phyloP scores from a whole-genome alignment of 2,888 invertebrate genomes.

The Helleia helle region DNA sequence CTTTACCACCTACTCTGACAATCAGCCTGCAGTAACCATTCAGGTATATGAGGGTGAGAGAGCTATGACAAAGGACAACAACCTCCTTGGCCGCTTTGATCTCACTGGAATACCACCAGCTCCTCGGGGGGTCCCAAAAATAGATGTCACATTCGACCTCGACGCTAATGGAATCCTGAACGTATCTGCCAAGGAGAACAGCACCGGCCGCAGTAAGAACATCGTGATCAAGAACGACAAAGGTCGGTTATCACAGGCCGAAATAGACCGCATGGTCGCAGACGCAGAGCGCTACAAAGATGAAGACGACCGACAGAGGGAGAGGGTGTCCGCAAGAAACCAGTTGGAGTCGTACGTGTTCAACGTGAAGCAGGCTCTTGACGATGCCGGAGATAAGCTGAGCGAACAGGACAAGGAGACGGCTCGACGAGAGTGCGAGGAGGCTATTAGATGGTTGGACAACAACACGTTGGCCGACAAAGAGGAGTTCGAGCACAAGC shows the following conservation, averaged over 20 bases:
- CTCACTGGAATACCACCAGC: conserved; percentile 81
- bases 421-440: conserved; percentile 66
- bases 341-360: conserved; percentile 81
- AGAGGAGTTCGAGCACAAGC: conserved; percentile 76
- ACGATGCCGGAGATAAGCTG: conserved; percentile 76
- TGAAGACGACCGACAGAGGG: conserved; percentile 80
- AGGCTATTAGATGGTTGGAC: conserved; percentile 81
- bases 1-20: conserved; percentile 87
- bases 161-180: conserved; percentile 88
- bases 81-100: conserved; percentile 77
- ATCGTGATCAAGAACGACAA: conserved; percentile 87
- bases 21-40: conserved; percentile 83
- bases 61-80: conserved; percentile 86
- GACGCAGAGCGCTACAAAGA: conserved; percentile 83
- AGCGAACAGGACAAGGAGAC: conserved; percentile 77
- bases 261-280: conserved; percentile 85
- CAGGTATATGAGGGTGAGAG: conserved; percentile 85
- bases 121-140: conserved; percentile 79
- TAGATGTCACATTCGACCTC: conserved; percentile 82
- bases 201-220: conserved; percentile 78
- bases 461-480: conserved; percentile 77
- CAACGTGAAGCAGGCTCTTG: conserved; percentile 78
- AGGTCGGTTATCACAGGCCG: conserved; percentile 84
- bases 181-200: conserved; percentile 84
- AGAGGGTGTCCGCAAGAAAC: conserved; percentile 80